Evolutionary conservation across 2,113 vertebrate genomes (phyloP), one percentile per base, ranked within the genome.

Genomic region (Nycticebus coucang): DNA sequence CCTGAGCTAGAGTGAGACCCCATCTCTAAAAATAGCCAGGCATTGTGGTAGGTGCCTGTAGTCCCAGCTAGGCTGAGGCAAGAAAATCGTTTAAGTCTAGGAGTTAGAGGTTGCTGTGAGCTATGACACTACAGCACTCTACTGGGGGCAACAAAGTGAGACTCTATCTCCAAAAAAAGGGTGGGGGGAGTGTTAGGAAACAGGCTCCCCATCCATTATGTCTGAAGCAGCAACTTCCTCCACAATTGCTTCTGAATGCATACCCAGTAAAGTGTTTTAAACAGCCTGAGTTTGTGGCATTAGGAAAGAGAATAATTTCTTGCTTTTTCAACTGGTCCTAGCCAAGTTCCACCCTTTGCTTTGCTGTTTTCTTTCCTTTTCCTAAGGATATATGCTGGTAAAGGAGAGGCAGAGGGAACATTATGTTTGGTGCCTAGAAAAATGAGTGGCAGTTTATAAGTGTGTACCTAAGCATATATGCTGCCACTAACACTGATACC

Each of bases 281-380:
- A 55, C 59, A 79, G 84, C 92, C 89, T 6, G 50, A 59, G 79
- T 59, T 30, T 91, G 35, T n/a, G 41, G 81, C 57, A 30, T 41
- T 41, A 57, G 62, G 50, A 66, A 74, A 93, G 50, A 33, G 18
- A 87, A 19, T 66, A 37, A 50, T 64, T 92, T 81, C 81, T 90
- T 81, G 93, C 37, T 71, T 91, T 92, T 89, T 74, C 89, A 71
- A 14, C 64, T 92, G 81, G 57, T 94, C 75, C 66, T 87, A 35
- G 86, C 93, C 93, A 96, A 94, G 94, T 95, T 93, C 97, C 93
- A 87, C 93, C 96, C 94, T 93, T 83, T 77, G 72, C 50, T 82
- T 86, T 94, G 80, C 94, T 93, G 91, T 87, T 95, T 78, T 78
- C 75, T 77, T 41, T 79, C 62, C 91, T 26, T 85, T 35, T n/a